Conservation (phyloP, 2,113 vertebrate species). For the Columba livia region DNA sequence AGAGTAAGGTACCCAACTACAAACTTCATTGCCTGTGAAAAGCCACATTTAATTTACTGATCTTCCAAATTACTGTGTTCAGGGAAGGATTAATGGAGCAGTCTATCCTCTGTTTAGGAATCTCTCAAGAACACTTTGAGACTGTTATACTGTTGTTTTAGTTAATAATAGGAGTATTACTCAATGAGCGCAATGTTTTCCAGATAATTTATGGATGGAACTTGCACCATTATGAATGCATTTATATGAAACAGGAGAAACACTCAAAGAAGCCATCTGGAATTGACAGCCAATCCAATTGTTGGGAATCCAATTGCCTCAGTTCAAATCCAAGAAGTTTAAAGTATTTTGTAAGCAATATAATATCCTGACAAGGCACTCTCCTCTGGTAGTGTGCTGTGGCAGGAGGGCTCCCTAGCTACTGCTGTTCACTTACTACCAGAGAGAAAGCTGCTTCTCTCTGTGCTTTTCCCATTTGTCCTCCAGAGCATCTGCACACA, state of each 20-base stretch:
- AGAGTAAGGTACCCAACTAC: background rate
- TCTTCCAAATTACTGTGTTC: background rate
- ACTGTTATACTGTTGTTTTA: background rate
- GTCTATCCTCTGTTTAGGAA: background rate
- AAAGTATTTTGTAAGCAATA: background rate
- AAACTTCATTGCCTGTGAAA: background rate
- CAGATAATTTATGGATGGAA: background rate
- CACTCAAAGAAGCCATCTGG: background rate
- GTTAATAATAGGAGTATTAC: background rate
- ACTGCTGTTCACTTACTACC: background rate
- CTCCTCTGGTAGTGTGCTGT: background rate
- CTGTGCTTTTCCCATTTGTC: background rate
- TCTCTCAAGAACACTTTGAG: background rate
- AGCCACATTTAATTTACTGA: background rate
- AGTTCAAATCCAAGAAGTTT: background rate
- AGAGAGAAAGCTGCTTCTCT: background rate
- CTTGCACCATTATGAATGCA: background rate
- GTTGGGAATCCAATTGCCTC: background rate
- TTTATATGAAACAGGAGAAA: background rate
- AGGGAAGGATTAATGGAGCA: background rate
- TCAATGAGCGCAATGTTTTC: background rate
- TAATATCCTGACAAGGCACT: accelerated
- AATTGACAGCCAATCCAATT: background rate
- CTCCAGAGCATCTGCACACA: background rate
- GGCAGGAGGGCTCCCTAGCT: background rate